A percentile compares a stretch with the other conserved stretches of the same genome.
These are phyloP conservation scores for Drosophila atroscutellata DNA, from an alignment of 2,888 invertebrate species.

Conservation along the genomic window DNA sequence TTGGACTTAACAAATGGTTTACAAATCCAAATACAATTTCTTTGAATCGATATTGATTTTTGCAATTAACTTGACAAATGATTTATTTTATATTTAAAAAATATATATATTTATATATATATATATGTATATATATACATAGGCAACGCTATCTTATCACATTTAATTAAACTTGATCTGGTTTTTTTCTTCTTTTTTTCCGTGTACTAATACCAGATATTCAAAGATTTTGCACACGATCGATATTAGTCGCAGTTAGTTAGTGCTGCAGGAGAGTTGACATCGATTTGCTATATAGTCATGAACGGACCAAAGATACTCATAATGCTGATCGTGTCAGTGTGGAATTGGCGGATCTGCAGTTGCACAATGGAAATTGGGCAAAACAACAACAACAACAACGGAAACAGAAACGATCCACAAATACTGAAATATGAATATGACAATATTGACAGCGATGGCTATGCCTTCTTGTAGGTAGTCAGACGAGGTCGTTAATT, in stretches of 20 bases:
- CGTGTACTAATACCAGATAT: slow-evolving; percentile 4
- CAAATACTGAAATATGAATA: slow-evolving; percentile 77
- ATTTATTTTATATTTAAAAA: not conserved
- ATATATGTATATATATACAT: not conserved
- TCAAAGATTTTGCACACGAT: not conserved
- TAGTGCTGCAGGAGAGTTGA: slow-evolving; percentile 27
- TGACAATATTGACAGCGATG: slow-evolving; percentile 87
- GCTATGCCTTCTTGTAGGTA: slow-evolving; percentile 87
- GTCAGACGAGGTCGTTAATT: not conserved
- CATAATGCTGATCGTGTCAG: slow-evolving; percentile 17
- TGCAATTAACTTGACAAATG: not conserved
- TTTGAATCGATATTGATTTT: not conserved
- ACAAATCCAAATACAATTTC: not conserved
- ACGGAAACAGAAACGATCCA: slow-evolving; percentile 35
- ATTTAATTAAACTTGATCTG: slow-evolving; percentile 7
- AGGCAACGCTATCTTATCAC: not conserved
- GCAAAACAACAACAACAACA: not conserved
- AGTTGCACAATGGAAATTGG: slow-evolving; percentile 1
- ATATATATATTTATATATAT: not conserved
- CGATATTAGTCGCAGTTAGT: slow-evolving; percentile 10
- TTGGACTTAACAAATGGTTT: not conserved
- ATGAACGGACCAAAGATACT: slow-evolving; percentile 7
- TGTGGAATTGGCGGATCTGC: not conserved
- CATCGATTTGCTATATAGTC: slow-evolving; percentile 1
- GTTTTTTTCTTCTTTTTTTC: not conserved